Conservation (phyloP, 2,113 vertebrate genomes). For the Zosterops hypoxanthus region DNA sequence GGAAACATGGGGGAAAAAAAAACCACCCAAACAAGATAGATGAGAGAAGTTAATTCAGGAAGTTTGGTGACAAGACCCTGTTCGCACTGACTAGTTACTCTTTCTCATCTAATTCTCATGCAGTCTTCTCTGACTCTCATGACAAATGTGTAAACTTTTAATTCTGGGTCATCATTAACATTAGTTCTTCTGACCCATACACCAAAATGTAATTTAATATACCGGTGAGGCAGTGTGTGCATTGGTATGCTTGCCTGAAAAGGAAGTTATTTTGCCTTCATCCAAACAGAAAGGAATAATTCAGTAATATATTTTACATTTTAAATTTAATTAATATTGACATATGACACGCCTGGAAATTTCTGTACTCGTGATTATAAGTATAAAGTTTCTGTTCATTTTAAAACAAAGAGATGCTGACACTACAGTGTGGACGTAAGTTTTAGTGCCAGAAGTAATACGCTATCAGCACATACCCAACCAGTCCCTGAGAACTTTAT, state of each 20-base stretch:
- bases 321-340: neutral
- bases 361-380: neutral
- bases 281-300: neutral
- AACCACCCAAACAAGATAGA: neutral
- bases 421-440: conserved; percentile 13
- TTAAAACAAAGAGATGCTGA: neutral
- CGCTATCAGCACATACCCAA: conserved; percentile 11
- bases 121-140: neutral
- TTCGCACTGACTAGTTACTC: neutral
- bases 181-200: neutral
- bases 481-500: conserved; percentile 32
- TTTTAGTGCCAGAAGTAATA: conserved; percentile 47
- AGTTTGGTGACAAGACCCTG: neutral
- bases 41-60: neutral
- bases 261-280: neutral
- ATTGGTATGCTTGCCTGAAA: neutral
- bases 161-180: neutral
- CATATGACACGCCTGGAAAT: neutral
- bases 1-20: neutral
- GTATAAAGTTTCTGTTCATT: neutral
- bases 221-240: neutral
- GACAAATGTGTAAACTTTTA: neutral
- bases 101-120: neutral
- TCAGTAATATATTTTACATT: neutral
- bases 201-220: neutral